Evolutionary conservation across 2,888 invertebrate genomes (phyloP).

Genomic region (Sicus ferrugineus): DNA sequence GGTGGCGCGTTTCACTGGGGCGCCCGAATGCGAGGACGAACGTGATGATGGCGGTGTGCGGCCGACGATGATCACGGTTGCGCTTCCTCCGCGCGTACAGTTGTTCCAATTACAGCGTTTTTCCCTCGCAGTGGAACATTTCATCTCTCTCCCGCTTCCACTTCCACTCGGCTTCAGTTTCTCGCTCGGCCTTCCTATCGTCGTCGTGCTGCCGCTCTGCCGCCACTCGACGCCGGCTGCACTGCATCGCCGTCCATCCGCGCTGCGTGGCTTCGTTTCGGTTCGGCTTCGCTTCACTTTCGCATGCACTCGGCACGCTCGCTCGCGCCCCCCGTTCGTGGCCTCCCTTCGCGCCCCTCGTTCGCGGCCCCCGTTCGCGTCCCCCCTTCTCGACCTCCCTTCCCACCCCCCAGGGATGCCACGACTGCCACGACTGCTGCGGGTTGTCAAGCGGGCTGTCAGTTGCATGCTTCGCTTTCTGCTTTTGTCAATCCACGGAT

Average conservation of each 20-base stretch:
- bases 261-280: no score
- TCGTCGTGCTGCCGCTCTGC: not conserved
- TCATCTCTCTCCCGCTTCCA: slow-evolving; percentile 38
- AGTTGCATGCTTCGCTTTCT: slow-evolving; percentile 27
- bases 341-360: not conserved
- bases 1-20: no score
- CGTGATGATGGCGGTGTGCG: slow-evolving; percentile 14
- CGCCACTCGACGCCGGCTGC: no score
- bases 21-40: not conserved
- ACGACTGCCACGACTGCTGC: not conserved
- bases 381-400: not conserved
- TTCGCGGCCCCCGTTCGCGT: not conserved
- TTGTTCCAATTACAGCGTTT: slow-evolving; percentile 59
- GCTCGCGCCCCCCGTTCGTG: slow-evolving; percentile 36
- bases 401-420: not conserved
- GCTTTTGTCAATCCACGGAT: slow-evolving; percentile 14
- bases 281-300: slow-evolving; percentile 36
- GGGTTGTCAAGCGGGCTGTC: slow-evolving; percentile 27
- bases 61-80: not conserved
- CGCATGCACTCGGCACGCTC: slow-evolving; percentile 31
- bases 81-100: slow-evolving; percentile 48
- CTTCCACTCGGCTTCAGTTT: slow-evolving; percentile 3
- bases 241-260: no score
- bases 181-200: not conserved
- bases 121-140: slow-evolving; percentile 55